These are phyloP conservation scores for Molossus alvarezi DNA, from an alignment of 2,797 vertebrate species.

Conservation along the genomic window DNA sequence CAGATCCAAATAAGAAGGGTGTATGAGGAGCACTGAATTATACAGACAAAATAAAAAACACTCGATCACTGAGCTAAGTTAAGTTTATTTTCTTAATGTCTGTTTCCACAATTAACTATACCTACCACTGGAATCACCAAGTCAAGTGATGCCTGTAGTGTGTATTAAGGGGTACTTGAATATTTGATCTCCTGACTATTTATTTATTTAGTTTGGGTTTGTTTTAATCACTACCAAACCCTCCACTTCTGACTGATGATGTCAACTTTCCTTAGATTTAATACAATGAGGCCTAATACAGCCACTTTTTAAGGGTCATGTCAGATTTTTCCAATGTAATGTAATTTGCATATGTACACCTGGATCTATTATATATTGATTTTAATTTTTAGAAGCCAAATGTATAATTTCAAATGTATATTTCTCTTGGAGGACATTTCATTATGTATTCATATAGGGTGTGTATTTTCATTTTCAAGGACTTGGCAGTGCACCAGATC, in stretches of 20 bases:
- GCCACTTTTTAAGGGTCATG: not conserved
- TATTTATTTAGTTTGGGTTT: not conserved
- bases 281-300: not conserved
- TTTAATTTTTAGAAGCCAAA: not conserved
- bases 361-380: not conserved
- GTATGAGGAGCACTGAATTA: not conserved
- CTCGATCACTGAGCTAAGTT: not conserved
- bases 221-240: not conserved
- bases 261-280: not conserved
- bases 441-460: not conserved
- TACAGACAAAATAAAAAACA: not conserved
- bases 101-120: not conserved
- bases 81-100: too few relatives aligned
- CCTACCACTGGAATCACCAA: not conserved
- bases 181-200: not conserved
- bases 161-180: not conserved
- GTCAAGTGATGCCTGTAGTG: not conserved
- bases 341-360: not conserved
- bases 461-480: not conserved
- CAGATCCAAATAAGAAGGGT: not conserved
- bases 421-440: not conserved
- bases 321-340: not conserved
- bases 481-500: not conserved
- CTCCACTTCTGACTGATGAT: not conserved
- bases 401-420: not conserved